phyloP scores from a whole-genome alignment of 2,888 invertebrate genomes.

The Toxonevra muliebris region DNA sequence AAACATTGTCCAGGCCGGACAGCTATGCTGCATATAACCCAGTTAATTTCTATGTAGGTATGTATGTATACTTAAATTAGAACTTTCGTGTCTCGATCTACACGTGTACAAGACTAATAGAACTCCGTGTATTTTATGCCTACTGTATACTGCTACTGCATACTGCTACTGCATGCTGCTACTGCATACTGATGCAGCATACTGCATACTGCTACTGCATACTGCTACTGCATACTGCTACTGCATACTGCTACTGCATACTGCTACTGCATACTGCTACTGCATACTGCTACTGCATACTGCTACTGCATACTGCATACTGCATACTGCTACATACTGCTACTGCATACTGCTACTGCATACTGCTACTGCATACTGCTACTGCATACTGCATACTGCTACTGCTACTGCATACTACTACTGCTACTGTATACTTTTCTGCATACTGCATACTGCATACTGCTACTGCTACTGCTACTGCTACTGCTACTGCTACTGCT shows the following conservation, averaged over 20 bases:
- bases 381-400: not conserved
- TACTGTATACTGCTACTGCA: not conserved
- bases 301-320: not conserved
- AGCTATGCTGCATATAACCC: too few species aligned
- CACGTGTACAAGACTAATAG: too few species aligned
- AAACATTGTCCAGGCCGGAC: too few species aligned
- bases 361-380: not conserved
- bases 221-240: not conserved
- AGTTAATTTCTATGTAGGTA: too few species aligned
- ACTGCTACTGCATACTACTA: not conserved
- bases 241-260: not conserved
- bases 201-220: not conserved
- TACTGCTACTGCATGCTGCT: not conserved
- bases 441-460: not conserved
- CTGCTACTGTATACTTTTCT: not conserved
- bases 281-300: not conserved
- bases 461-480: not conserved
- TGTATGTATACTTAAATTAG: too few species aligned
- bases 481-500: not conserved
- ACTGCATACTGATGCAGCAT: not conserved
- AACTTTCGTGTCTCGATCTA: too few species aligned
- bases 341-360: not conserved
- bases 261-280: not conserved
- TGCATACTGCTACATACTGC: too few species aligned
- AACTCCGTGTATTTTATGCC: too few species aligned